Base-by-base conservation (phyloP, 2,888 invertebrate genomes). In the Tenthredo distinguenda region DNA sequence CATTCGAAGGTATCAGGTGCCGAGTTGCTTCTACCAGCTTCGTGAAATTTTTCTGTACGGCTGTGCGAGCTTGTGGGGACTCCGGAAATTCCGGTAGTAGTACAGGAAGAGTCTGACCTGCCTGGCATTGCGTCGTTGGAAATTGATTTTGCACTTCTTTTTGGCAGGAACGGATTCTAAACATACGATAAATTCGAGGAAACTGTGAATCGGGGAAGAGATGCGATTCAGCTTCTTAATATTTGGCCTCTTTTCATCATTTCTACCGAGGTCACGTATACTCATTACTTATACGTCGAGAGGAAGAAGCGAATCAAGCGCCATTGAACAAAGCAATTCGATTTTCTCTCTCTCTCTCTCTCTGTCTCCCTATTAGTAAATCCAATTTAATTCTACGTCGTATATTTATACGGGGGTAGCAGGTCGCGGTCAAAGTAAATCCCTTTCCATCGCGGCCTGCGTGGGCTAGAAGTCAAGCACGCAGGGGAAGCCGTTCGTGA, bases 11-110 rank as follows among this genome's bases (percentile, higher is more conserved):
- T 95, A 68, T 96, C 96, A 0, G 97, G 97, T 15, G 97, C 97
- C 10, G 97, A 97, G 92, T 97, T 96, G 21, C 97, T 97, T 79
- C 97, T 94, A 3, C 96, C 96, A 58, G 96, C 94, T 74, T 94
- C 94, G 82, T 95, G 94, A 88, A 96, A 95, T 88, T 94, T 94
- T 85, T 95, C 94, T 2, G 94, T 91, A 65, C 94, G 93, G 5
- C 93, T 94, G 15, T 94, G 93, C 68, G 93, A 92, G 31, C 92
- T 91, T 79, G 89, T 88, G 34, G 62, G 71, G 21, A 81, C 86
- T 31, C 85, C 65, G 71, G 86, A 85, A 85, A 86, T 86, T 83
- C 85, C 85, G 85, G 87, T 77, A 71, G 62, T 87, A 7, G 88
- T 68, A 26, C 47, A 47, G 15, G 71, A 31, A 43, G 87, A 82